phyloP scores from a whole-genome alignment of 2,797 vertebrate species.

The Alexandromys oeconomus region DNA sequence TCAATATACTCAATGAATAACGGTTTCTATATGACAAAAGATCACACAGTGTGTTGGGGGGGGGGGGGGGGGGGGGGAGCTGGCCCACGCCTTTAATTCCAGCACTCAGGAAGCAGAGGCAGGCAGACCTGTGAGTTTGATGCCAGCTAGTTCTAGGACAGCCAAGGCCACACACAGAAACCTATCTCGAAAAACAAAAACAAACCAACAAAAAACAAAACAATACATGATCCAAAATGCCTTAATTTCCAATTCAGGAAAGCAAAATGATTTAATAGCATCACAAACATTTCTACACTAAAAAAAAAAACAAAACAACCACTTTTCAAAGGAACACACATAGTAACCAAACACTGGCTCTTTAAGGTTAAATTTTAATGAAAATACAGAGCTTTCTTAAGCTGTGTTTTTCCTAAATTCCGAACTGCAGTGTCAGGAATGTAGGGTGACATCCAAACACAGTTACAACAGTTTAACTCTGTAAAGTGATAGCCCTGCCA shows the following conservation, averaged over 20 bases:
- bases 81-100: background rate
- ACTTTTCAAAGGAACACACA: conserved; percentile 29
- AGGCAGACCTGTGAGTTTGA: background rate
- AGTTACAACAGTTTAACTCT: conserved; percentile 28
- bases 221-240: background rate
- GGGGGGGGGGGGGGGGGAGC: background rate
- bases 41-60: background rate
- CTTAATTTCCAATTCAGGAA: background rate
- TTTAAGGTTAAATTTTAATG: conserved; percentile 58
- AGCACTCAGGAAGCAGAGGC: background rate
- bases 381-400: conserved; percentile 13
- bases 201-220: too few species aligned
- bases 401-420: conserved; percentile 44
- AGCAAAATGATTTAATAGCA: conserved; percentile 46
- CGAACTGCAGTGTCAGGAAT: conserved; percentile 40
- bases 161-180: background rate
- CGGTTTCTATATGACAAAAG: background rate
- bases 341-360: conserved; percentile 28
- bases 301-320: background rate
- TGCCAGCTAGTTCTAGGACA: background rate
- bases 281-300: background rate
- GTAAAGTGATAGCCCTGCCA: conserved; percentile 8
- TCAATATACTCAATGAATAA: background rate
- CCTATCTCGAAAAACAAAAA: background rate
- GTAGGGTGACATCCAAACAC: conserved; percentile 37